These are phyloP conservation scores for Fulmarus glacialis DNA, from an alignment of 2,113 vertebrate species.

Conservation along the genomic window DNA sequence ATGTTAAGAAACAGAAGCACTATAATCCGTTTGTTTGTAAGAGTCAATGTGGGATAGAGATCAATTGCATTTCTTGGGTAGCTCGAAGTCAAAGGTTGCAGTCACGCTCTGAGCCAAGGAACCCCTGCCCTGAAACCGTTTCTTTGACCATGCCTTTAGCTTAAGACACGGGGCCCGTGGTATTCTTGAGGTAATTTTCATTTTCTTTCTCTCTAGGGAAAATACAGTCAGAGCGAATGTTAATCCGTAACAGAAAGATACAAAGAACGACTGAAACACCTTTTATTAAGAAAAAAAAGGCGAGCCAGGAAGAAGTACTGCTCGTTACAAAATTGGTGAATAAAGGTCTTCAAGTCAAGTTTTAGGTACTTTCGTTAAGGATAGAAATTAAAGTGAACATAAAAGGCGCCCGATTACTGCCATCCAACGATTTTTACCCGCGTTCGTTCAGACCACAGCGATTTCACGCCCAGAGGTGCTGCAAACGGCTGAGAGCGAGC, in stretches of 20 bases:
- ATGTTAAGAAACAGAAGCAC: not conserved
- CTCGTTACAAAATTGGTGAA: accelerated
- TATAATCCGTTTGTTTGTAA: accelerated
- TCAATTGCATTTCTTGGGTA: not conserved
- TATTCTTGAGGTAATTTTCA: not conserved
- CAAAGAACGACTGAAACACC: accelerated
- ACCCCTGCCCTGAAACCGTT: not conserved
- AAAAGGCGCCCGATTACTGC: not conserved
- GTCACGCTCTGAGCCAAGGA: not conserved
- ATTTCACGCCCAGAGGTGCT: not conserved
- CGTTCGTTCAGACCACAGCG: accelerated
- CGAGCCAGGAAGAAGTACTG: not conserved
- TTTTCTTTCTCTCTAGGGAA: not conserved
- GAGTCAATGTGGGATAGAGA: accelerated
- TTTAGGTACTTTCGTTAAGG: accelerated
- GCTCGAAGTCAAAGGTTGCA: accelerated
- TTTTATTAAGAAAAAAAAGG: accelerated
- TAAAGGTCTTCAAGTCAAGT: accelerated
- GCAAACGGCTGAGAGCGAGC: not conserved
- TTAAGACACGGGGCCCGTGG: accelerated
- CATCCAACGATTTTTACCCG: not conserved
- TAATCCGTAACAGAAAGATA: accelerated
- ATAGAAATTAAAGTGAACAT: accelerated
- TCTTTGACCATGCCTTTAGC: not conserved
- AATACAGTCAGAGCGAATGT: accelerated